Evolutionary conservation across 2,888 invertebrate species (phyloP), one percentile per base, ranked within the genome.

Genomic region (Geotrupes spiniger): DNA sequence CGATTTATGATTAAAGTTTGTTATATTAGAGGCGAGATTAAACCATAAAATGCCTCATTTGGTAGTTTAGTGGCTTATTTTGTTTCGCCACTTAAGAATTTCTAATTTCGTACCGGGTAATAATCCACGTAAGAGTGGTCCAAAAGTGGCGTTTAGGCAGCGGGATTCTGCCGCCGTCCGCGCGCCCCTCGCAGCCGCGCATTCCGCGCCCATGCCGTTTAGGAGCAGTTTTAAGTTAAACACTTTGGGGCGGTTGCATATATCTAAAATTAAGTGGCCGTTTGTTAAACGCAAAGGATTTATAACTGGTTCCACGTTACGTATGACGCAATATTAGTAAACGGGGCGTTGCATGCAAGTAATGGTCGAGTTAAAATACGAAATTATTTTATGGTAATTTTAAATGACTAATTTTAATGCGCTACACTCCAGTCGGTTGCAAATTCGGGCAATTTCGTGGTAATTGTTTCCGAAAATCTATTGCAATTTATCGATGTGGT

Each of bases 1-100:
- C 60, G 60, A 62, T 62, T 62, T 62, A 62, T 58, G 60, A 56
- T 54, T 51, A 60, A 62, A 62, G 50, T 62, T 62, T 56, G 54
- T 53, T 55, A 50, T 57, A 56, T 46, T 28, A 31, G 39, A 49
- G 56, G 58, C 52, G 49, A 58, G 55, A 59, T 58, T 59, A 59
- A 56, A 57, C 57, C 57, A 57, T 57, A 55, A 55, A 57, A 55
- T 52, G 53, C 51, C 53, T 47, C 53, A 49, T 57, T 57, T 51
- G 41, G 53, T 49, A 49, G 55, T 49, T 56, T 44, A 45, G 50
- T 54, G 46, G 51, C 50, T 53, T 54, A 51, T 55, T 57, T 57
- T 55, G 53, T 53, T 55, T 55, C 53, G 51, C 57, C 53, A 51
- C 55, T 53, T 55, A 55, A 57, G 57, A 57, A 55, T 55, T 53